Percentiles rank a stretch among this genome's conserved stretches.
phyloP scores from a whole-genome alignment of 2,797 vertebrate species.

The Loris lydekkerianus region DNA sequence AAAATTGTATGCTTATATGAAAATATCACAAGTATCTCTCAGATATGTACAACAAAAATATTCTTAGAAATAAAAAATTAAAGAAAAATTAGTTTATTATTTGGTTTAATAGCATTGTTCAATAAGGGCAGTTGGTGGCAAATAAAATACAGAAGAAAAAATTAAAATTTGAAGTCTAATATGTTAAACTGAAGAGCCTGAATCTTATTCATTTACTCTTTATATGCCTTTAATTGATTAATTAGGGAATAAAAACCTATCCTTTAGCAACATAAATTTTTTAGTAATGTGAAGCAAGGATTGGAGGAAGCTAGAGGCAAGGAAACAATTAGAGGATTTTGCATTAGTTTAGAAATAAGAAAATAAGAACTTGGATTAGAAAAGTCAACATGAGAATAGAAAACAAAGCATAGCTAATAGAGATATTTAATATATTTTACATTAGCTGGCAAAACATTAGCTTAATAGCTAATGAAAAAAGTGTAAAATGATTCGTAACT shows the following conservation, averaged over 20 bases:
- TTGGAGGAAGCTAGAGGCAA: slow-evolving; percentile 2
- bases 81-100: background rate
- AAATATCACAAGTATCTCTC: background rate
- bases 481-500: background rate
- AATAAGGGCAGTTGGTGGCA: background rate
- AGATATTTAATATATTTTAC: background rate
- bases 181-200: background rate
- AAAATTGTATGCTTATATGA: background rate
- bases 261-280: background rate
- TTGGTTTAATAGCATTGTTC: background rate
- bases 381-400: background rate
- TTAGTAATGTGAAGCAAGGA: background rate
- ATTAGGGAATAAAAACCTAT: background rate
- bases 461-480: background rate
- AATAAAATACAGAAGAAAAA: background rate
- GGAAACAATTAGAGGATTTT: background rate
- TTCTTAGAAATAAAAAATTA: background rate
- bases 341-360: background rate
- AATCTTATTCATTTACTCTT: slow-evolving; percentile 10
- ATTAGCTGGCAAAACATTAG: background rate
- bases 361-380: background rate
- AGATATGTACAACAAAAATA: background rate
- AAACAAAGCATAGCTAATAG: background rate
- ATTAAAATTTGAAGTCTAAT: background rate
- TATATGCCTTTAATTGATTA: background rate